Conservation (phyloP, 2,797 vertebrate genomes). For the Buphagus erythrorhynchus region DNA sequence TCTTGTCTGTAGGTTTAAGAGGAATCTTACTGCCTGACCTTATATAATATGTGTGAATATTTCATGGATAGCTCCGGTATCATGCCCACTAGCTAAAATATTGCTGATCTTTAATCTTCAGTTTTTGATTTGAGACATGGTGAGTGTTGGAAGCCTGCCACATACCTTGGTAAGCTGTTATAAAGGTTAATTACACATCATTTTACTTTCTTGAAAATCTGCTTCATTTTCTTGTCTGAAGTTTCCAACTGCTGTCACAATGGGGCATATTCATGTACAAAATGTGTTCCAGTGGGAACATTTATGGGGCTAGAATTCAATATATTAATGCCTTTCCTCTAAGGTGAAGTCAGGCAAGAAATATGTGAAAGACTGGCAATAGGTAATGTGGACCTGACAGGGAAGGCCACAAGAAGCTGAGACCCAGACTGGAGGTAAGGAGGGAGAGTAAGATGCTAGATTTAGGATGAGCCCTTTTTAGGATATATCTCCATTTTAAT, state of each 20-base stretch:
- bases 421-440: background rate
- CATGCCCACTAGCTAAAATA: background rate
- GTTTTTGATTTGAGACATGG: background rate
- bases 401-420: background rate
- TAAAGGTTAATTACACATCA: background rate
- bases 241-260: background rate
- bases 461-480: background rate
- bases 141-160: background rate
- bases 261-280: background rate
- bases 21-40: background rate
- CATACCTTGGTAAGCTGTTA: background rate
- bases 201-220: slow-evolving; percentile 4
- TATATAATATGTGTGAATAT: background rate
- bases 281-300: background rate
- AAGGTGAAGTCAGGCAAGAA: background rate
- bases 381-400: background rate
- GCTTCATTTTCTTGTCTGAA: background rate
- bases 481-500: background rate
- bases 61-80: background rate
- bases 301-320: background rate
- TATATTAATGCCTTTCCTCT: background rate
- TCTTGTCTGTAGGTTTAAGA: background rate
- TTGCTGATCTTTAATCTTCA: background rate
- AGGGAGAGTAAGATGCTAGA: background rate
- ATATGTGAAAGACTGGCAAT: background rate